Base-by-base conservation (phyloP, 2,888 invertebrate genomes). In the Ephialtes manifestator region DNA sequence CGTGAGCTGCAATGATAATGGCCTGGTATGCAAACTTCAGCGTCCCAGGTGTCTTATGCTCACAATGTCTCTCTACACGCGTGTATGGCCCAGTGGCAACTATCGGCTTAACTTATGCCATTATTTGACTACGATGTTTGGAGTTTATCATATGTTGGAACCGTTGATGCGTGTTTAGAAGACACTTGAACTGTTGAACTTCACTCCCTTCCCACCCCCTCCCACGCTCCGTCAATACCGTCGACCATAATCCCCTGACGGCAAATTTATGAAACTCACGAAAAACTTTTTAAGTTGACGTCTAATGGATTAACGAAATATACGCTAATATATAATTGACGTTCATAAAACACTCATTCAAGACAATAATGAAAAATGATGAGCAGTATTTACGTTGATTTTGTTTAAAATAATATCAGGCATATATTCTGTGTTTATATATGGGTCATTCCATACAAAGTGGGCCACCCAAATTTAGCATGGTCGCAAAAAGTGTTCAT, bases 71-170 rank as follows among this genome's bases (percentile, higher is more conserved):
- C 55, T 39, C 20, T 13, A 13, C 24, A 35, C 55, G 71, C 20
- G 0, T 31, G 7, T 71, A 20, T 24, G 13, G 4, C 20, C 55
- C 71, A 53, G 39, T 35, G 63, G 53, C 24, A 77, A 31, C 74
- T 70, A 60, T 63, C 70, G 60, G 63, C 46, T 63, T 74, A 68
- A 83, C 74, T 79, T 75, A 79, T 79, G 51, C 70, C 46, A 20
- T 24, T 71, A 35, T 35, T 74, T 53, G 70, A 58, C 11, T 24
- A 48, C 15, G 35, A 79, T 18, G 43, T 63, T 71, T 46, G 63
- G 46, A 71, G 75, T 53, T 68, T 68, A n/a, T 13, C 53, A 11
- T 15, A 39, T 39, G 35, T 39, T 18, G 20, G 1, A n/a, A n/a
- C 48, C 48, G n/a, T 24, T 48, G 4, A 48, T 60, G 35, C 24